Evolutionary conservation across 2,113 vertebrate genomes (phyloP).

Genomic region (Rhynchomys soricoides): DNA sequence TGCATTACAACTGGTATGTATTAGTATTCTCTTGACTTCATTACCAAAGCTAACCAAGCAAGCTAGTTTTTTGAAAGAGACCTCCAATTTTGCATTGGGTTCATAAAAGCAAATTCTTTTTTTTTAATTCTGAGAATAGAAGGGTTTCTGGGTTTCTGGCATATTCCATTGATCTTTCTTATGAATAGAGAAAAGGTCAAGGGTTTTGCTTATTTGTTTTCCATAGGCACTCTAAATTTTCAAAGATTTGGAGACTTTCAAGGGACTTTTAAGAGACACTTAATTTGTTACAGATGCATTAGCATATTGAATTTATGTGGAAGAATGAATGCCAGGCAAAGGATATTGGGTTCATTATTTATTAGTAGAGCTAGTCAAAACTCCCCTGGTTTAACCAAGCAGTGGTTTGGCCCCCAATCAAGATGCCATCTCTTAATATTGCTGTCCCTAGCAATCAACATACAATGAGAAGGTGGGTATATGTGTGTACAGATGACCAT

Average conservation of each 20-base stretch:
- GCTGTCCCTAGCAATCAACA: slow-evolving; percentile 73
- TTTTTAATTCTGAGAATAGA: slow-evolving; percentile 57
- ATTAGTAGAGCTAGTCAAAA: slow-evolving; percentile 79
- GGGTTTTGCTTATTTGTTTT: slow-evolving; percentile 82
- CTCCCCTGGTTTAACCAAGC: slow-evolving; percentile 76
- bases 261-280: slow-evolving; percentile 81
- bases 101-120: slow-evolving; percentile 73
- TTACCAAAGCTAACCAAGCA: slow-evolving; percentile 73
- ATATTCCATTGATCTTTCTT: slow-evolving; percentile 77
- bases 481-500: background rate
- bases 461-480: background rate
- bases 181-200: slow-evolving; percentile 78
- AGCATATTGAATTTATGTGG: slow-evolving; percentile 81
- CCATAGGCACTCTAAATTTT: slow-evolving; percentile 80
- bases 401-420: slow-evolving; percentile 77
- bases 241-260: slow-evolving; percentile 81
- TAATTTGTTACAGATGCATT: slow-evolving; percentile 83
- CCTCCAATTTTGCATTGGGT: slow-evolving; percentile 69
- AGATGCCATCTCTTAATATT: slow-evolving; percentile 76
- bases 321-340: slow-evolving; percentile 76
- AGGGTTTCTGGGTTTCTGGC: slow-evolving; percentile 69
- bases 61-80: slow-evolving; percentile 49
- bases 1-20: slow-evolving; percentile 50
- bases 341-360: slow-evolving; percentile 80
- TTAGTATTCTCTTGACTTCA: slow-evolving; percentile 73